Evolutionary conservation across 2,113 vertebrate species (phyloP).

Genomic region (Saguinus midas): DNA sequence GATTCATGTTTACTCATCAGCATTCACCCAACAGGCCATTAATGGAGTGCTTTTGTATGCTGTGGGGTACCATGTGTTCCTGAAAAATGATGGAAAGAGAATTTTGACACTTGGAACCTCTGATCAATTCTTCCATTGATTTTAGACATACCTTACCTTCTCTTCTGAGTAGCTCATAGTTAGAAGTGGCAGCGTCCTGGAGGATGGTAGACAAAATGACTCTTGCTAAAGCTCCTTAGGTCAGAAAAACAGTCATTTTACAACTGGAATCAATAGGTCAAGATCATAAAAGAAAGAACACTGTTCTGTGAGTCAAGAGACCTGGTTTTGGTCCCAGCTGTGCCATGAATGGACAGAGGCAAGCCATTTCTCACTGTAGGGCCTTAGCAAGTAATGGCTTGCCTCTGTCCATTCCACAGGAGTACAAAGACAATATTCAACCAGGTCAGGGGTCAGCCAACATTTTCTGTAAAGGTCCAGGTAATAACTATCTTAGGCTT

Average conservation of each 20-base stretch:
- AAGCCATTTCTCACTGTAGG: neutral
- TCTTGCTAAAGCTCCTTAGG: neutral
- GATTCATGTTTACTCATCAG: neutral
- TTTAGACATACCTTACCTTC: neutral
- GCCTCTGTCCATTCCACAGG: no score
- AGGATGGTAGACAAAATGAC: neutral
- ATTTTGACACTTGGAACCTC: neutral
- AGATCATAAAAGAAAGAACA: slow-evolving; percentile 6
- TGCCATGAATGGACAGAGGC: neutral
- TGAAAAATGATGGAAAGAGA: neutral
- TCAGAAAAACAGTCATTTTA: neutral
- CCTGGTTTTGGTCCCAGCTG: neutral
- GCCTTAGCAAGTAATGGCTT: no score
- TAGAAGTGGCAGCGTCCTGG: neutral
- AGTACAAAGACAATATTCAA: neutral
- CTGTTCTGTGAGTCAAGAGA: neutral
- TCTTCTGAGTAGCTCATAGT: neutral
- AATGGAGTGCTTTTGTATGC: neutral
- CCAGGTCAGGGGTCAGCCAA: neutral
- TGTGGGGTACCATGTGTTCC: neutral
- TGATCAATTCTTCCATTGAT: neutral
- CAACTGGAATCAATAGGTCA: neutral
- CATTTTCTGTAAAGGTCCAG: neutral
- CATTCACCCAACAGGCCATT: neutral
- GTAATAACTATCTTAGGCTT: neutral